Conservation (phyloP, 1,140 invertebrate species). For the Lepidostoma basale region DNA sequence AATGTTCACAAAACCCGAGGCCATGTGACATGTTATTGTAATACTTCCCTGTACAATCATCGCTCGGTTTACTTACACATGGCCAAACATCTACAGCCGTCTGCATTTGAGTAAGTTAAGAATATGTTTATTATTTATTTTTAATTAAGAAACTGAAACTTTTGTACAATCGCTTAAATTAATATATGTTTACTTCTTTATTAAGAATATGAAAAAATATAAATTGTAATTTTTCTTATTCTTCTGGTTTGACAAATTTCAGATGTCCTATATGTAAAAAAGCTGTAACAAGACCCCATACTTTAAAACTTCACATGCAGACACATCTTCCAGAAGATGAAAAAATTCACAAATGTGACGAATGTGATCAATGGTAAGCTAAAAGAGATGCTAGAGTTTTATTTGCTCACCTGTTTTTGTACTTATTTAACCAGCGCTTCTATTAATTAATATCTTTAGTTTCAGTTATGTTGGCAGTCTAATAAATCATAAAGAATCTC, state of each 20-base stretch:
- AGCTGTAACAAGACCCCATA: conserved; percentile 35
- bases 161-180: background rate
- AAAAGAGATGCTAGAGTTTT: background rate
- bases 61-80: conserved; percentile 36
- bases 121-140: conserved; percentile 18
- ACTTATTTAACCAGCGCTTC: too few relatives aligned
- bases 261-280: conserved; percentile 45
- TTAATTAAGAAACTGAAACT: background rate
- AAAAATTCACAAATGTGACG: conserved; percentile 39
- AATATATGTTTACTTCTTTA: background rate
- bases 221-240: too few relatives aligned
- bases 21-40: conserved; percentile 40
- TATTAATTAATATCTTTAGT: too few relatives aligned
- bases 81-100: conserved; percentile 40
- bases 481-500: conserved; percentile 31
- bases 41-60: conserved; percentile 30
- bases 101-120: conserved; percentile 39
- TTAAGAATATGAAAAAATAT: too few relatives aligned
- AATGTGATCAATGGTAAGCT: conserved; percentile 33
- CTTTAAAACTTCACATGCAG: conserved; percentile 36
- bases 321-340: conserved; percentile 37
- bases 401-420: background rate
- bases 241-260: too few relatives aligned
- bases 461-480: conserved; percentile 32
- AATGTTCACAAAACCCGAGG: conserved; percentile 25